phyloP scores from a whole-genome alignment of 2,888 invertebrate genomes.

The Abrostola tripartita region DNA sequence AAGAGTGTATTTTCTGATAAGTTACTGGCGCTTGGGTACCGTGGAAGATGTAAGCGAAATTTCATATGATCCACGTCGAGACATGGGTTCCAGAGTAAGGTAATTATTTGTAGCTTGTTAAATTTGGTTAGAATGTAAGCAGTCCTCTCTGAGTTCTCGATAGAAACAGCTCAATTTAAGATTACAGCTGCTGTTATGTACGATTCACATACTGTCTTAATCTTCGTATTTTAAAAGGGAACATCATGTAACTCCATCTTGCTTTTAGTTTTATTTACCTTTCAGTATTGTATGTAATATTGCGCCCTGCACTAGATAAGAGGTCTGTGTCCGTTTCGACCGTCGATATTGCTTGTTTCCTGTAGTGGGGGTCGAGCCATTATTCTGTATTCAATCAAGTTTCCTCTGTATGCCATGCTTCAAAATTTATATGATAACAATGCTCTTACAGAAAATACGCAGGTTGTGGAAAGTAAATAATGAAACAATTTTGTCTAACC shows the following conservation, averaged over 20 bases:
- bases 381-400: conserved; percentile 10
- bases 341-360: conserved; percentile 29
- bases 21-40: conserved; percentile 53
- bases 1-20: conserved; percentile 63
- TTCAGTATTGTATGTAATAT: conserved; percentile 33
- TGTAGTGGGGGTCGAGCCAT: conserved; percentile 21
- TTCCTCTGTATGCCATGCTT: conserved; percentile 2
- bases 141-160: neutral
- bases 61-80: conserved; percentile 77
- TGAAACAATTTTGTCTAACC: too few relatives aligned
- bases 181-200: neutral
- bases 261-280: conserved; percentile 54
- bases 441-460: neutral
- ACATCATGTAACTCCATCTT: conserved; percentile 55
- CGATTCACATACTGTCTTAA: conserved; percentile 1
- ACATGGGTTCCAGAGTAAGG: conserved; percentile 86
- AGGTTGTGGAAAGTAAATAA: too few relatives aligned
- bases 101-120: conserved; percentile 59
- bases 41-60: conserved; percentile 77
- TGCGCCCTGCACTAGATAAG: conserved; percentile 29
- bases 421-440: neutral
- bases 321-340: conserved; percentile 14
- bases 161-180: conserved; percentile 6
- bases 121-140: neutral
- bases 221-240: conserved; percentile 20